Evolutionary conservation across 2,113 vertebrate species (phyloP).

Genomic region (Orientallactaga bullata): DNA sequence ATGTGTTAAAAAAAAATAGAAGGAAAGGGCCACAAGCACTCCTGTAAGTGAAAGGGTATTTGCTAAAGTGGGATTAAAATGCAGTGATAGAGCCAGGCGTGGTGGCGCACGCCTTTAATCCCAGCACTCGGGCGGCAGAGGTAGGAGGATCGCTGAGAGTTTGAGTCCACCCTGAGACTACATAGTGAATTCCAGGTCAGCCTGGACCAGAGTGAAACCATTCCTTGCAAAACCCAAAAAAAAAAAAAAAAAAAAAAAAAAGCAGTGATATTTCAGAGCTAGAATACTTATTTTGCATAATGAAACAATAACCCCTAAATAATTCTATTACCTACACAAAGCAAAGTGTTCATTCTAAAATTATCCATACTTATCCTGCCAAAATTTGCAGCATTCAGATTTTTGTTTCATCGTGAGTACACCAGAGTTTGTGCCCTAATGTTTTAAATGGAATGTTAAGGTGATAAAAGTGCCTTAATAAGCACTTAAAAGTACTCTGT

Average conservation of each 20-base stretch:
- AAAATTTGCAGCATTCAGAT: not conserved
- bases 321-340: slow-evolving; percentile 52
- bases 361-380: not conserved
- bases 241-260: no score
- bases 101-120: no score
- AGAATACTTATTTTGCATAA: slow-evolving; percentile 57
- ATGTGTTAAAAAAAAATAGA: not conserved
- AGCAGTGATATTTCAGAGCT: slow-evolving; percentile 55
- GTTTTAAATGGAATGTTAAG: slow-evolving; percentile 55
- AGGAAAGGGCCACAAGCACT: not conserved
- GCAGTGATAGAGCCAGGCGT: no score
- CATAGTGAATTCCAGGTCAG: no score
- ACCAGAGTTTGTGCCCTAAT: not conserved
- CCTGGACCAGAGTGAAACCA: no score
- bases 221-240: no score
- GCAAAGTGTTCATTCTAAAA: slow-evolving; percentile 38
- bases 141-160: no score
- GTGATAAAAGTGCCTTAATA: slow-evolving; percentile 57
- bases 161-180: no score
- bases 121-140: no score
- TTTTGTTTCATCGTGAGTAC: slow-evolving; percentile 22
- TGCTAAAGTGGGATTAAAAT: slow-evolving; percentile 22
- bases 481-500: slow-evolving; percentile 49
- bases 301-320: slow-evolving; percentile 37
- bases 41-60: not conserved